These are phyloP conservation scores for Drosophila obscura DNA, from an alignment of 1,140 invertebrate species.

Conservation along the genomic window DNA sequence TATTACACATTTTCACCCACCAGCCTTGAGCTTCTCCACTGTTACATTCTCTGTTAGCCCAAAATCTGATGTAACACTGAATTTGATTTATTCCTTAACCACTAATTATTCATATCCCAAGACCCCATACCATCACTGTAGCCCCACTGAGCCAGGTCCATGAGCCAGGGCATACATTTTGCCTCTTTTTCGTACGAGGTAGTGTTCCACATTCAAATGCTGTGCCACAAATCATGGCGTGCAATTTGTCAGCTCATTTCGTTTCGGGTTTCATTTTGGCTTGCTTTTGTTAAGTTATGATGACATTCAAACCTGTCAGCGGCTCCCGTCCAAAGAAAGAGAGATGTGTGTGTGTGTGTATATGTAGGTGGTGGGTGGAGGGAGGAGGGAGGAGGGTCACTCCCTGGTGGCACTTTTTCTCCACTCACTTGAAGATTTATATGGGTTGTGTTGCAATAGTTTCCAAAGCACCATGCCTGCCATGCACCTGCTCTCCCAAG, in stretches of 20 bases:
- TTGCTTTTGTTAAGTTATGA: constrained; percentile 67
- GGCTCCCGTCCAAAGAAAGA: constrained; percentile 24
- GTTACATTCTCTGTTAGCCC: too few relatives aligned
- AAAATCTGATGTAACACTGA: background rate
- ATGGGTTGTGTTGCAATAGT: constrained; percentile 67
- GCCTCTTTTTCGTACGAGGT: constrained; percentile 19
- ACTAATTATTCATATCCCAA: background rate
- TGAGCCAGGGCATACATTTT: constrained; percentile 25
- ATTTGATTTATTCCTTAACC: constrained; percentile 1
- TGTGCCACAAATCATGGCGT: constrained; percentile 56
- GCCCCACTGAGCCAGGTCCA: constrained; percentile 7
- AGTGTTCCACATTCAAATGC: constrained; percentile 62
- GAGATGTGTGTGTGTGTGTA: background rate
- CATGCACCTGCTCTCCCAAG: constrained; percentile 59
- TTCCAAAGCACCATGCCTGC: constrained; percentile 21
- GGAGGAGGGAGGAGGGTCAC: background rate
- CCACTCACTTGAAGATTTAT: constrained; percentile 65
- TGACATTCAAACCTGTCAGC: constrained; percentile 75
- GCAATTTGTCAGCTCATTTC: constrained; percentile 78
- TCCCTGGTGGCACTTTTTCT: constrained; percentile 31
- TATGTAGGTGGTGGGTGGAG: constrained; percentile 12
- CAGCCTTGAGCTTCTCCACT: too few relatives aligned
- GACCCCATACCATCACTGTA: background rate
- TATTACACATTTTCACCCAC: background rate
- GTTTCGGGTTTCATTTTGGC: constrained; percentile 52